Conservation (phyloP, 2,888 invertebrate genomes). For the Margaritifera margaritifera region DNA sequence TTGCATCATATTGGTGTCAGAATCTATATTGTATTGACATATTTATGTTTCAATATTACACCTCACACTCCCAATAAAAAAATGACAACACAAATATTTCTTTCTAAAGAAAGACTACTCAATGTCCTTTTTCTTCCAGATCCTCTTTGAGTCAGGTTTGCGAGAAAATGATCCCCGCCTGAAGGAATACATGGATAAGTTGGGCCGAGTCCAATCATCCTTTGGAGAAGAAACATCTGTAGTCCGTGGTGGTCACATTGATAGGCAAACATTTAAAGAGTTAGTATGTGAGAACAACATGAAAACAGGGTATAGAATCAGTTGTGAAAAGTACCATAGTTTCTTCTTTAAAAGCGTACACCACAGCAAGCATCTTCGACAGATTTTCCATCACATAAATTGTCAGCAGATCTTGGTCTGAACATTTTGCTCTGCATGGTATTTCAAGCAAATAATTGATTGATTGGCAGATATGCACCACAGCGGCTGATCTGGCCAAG, state of each 20-base stretch:
- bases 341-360: neutral
- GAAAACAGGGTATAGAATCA: slow-evolving; percentile 79
- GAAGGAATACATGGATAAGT: slow-evolving; percentile 88
- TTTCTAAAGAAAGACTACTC: neutral
- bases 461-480: no score
- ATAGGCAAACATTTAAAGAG: slow-evolving; percentile 78
- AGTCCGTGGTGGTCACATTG: slow-evolving; percentile 82
- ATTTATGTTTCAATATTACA: no score
- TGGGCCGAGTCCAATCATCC: slow-evolving; percentile 83
- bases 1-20: no score
- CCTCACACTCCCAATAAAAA: no score
- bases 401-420: no score
- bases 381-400: no score
- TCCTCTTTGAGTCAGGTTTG: slow-evolving; percentile 88
- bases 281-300: slow-evolving; percentile 73
- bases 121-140: slow-evolving; percentile 73
- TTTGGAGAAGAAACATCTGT: slow-evolving; percentile 67
- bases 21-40: no score
- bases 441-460: no score
- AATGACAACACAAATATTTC: neutral
- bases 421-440: no score
- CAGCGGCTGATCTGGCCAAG: no score
- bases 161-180: slow-evolving; percentile 90
- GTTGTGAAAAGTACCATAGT: neutral
- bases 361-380: neutral